Percentiles rank a stretch among this genome's conserved stretches.
Evolutionary conservation across 1,140 invertebrate genomes (phyloP).

Genomic region (Bombus ignitus): DNA sequence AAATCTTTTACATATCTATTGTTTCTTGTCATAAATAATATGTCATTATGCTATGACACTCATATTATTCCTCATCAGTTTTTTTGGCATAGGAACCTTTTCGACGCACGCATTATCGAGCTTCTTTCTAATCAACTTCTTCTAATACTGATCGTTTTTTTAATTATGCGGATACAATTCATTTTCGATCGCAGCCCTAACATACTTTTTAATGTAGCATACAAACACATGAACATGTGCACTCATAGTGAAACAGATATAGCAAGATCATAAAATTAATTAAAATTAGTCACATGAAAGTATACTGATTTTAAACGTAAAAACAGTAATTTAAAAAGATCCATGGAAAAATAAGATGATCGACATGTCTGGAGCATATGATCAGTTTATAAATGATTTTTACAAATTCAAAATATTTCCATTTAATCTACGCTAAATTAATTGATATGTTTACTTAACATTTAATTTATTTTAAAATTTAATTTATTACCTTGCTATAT

Average conservation of each 20-base stretch:
- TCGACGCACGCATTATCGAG: slow-evolving; percentile 45
- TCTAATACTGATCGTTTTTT: slow-evolving; percentile 67
- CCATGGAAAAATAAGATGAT: too few relatives aligned
- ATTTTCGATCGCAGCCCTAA: slow-evolving; percentile 4
- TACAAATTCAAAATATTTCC: neutral
- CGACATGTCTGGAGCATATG: too few relatives aligned
- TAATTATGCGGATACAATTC: slow-evolving; percentile 49
- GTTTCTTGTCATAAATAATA: slow-evolving; percentile 61
- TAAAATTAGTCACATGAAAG: neutral
- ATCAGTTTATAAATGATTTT: too few relatives aligned
- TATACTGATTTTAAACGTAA: neutral
- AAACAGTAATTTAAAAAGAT: neutral
- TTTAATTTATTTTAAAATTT: neutral
- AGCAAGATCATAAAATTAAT: neutral
- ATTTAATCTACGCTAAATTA: neutral
- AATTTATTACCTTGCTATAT: neutral
- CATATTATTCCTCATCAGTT: slow-evolving; percentile 33
- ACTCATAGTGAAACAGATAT: neutral
- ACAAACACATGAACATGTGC: neutral
- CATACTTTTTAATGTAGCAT: slow-evolving; percentile 1
- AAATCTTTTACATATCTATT: slow-evolving; percentile 20
- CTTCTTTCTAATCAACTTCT: slow-evolving; percentile 53
- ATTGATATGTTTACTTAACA: neutral
- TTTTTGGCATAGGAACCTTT: slow-evolving; percentile 68
- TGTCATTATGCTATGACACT: slow-evolving; percentile 57